These are phyloP conservation scores for Cyphomyrus plagiostoma DNA, from an alignment of 2,113 vertebrate species.

Conservation along the genomic window DNA sequence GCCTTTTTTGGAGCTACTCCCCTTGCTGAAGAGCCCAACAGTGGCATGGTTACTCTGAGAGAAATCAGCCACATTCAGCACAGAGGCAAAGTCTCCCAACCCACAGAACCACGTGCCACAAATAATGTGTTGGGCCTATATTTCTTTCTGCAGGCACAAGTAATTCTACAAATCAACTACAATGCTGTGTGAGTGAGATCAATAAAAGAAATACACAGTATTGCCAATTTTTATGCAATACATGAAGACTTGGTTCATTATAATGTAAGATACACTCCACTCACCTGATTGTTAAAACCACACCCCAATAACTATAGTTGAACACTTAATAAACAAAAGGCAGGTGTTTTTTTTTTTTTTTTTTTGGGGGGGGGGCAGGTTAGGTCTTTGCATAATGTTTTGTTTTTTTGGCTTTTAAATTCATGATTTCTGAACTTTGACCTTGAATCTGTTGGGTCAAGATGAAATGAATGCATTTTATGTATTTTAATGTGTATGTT, in stretches of 20 bases:
- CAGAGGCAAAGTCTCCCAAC: background rate
- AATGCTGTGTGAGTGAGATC: background rate
- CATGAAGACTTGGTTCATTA: background rate
- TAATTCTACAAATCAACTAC: background rate
- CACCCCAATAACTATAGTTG: background rate
- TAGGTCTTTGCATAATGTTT: background rate
- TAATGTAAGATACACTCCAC: background rate
- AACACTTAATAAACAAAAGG: background rate
- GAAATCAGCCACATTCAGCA: background rate
- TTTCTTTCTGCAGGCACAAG: background rate
- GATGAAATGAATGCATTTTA: background rate
- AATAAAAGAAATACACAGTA: background rate
- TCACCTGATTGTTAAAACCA: background rate
- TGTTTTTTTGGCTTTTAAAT: background rate
- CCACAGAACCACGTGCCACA: background rate
- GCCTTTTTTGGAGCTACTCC: background rate
- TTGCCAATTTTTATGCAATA: background rate
- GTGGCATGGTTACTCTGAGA: background rate
- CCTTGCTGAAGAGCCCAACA: background rate
- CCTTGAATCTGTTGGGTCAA: background rate
- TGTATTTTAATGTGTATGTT: background rate
- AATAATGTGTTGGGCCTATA: background rate
- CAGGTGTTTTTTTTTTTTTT: background rate
- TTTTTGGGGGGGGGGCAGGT: background rate
- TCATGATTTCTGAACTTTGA: background rate